A percentile compares a stretch with the other conserved stretches of the same genome.
Evolutionary conservation across 37 sponge, comb jelly and placozoan genomes (phyloP).

Genomic region (Eunapius fragilis): DNA sequence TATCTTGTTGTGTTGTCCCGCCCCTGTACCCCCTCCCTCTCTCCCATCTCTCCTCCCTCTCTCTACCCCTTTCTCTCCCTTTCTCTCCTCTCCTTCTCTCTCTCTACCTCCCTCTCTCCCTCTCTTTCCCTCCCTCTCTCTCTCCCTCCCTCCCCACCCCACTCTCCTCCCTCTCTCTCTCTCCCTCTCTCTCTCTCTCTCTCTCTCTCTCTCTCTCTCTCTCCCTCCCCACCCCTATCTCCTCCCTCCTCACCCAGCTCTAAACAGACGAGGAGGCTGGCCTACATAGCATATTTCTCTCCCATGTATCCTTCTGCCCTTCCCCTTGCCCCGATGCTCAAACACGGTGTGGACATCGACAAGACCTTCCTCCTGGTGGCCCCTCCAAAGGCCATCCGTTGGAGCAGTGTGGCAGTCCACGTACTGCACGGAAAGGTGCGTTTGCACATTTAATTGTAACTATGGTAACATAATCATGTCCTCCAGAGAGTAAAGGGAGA

Average conservation of each 20-base stretch:
- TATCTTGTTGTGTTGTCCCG: background rate
- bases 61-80: background rate
- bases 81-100: background rate
- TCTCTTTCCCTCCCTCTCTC: background rate
- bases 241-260: background rate
- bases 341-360: background rate
- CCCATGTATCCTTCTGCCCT: conserved; percentile 13
- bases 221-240: too few relatives aligned
- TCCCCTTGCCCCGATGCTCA: background rate
- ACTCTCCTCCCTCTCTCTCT: too few relatives aligned
- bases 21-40: background rate
- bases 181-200: too few relatives aligned
- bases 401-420: conserved; percentile 70
- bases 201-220: too few relatives aligned
- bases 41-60: background rate
- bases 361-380: conserved; percentile 24
- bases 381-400: conserved; percentile 50
- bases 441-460: too few relatives aligned
- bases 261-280: background rate
- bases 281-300: conserved; percentile 39
- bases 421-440: conserved; percentile 51
- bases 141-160: too few relatives aligned
- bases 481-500: too few relatives aligned
- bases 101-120: background rate
- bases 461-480: too few relatives aligned